Percentiles rank a stretch among this genome's conserved stretches.
Conservation (phyloP, 37 sponge, comb jelly and placozoan species). For the Axinella damicornis region DNA sequence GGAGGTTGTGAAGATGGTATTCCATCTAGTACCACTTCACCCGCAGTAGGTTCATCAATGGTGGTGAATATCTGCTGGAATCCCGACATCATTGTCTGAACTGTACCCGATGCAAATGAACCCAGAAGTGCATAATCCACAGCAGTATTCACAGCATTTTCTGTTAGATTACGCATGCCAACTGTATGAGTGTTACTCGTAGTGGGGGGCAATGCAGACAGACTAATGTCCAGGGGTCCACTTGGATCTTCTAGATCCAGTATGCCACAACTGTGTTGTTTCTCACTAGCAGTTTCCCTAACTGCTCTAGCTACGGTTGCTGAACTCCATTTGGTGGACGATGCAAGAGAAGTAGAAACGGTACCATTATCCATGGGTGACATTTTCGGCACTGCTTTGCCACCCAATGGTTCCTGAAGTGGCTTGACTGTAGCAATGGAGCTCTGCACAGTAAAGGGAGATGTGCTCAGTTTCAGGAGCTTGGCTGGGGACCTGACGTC, state of each 20-base stretch:
- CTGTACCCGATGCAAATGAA: background rate
- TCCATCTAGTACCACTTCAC: background rate
- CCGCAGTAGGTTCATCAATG: constrained; percentile 3
- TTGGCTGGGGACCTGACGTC: constrained; percentile 7
- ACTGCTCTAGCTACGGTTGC: no score
- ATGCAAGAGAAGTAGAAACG: no score
- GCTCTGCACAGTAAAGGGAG: background rate
- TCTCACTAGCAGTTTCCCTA: no score
- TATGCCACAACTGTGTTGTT: no score
- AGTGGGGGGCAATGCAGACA: background rate
- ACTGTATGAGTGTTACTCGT: background rate
- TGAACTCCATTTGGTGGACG: no score
- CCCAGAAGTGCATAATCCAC: background rate
- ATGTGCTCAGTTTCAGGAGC: background rate
- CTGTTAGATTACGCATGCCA: background rate
- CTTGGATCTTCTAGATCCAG: no score
- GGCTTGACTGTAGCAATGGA: no score
- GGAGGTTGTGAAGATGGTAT: background rate
- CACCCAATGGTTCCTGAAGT: no score
- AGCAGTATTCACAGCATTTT: background rate
- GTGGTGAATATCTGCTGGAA: constrained; percentile 42
- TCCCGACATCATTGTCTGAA: background rate
- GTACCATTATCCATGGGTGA: no score
- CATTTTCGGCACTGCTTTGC: no score
- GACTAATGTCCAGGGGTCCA: no score